Evolutionary conservation across 2,113 vertebrate species (phyloP).

Genomic region (Scolopax mira): DNA sequence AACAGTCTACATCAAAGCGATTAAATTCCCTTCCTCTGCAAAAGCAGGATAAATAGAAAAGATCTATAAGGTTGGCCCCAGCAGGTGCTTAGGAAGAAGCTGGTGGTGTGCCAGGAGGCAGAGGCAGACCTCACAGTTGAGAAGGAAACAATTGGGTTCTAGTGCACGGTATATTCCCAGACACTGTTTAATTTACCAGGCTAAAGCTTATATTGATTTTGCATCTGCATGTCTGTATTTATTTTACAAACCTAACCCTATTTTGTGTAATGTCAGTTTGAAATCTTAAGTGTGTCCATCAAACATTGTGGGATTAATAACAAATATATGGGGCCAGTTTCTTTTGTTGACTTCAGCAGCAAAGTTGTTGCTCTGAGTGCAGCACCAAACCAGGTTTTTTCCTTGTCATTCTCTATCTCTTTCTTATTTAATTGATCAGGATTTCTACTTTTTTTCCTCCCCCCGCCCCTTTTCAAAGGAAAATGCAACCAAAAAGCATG

Average conservation of each 20-base stretch:
- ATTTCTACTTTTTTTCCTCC: background rate
- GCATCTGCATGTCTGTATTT: background rate
- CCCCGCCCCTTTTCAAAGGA: background rate
- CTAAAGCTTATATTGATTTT: background rate
- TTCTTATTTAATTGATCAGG: background rate
- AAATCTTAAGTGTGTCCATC: background rate
- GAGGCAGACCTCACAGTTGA: background rate
- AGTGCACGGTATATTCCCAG: background rate
- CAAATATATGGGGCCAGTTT: background rate
- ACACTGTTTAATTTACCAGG: background rate
- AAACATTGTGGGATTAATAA: background rate
- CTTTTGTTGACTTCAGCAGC: background rate
- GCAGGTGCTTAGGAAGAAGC: background rate
- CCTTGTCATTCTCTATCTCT: background rate
- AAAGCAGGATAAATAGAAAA: background rate
- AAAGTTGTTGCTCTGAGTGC: background rate
- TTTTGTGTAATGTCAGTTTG: background rate
- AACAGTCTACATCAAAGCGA: background rate
- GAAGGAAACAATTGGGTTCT: background rate
- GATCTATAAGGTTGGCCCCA: rapidly evolving
- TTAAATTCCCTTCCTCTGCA: background rate
- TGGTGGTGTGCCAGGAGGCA: background rate
- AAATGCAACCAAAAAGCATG: background rate
- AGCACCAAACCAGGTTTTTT: background rate
- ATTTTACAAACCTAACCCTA: background rate